Evolutionary conservation across 2,888 invertebrate genomes (phyloP).

Genomic region (Ditylenchus weischeri): DNA sequence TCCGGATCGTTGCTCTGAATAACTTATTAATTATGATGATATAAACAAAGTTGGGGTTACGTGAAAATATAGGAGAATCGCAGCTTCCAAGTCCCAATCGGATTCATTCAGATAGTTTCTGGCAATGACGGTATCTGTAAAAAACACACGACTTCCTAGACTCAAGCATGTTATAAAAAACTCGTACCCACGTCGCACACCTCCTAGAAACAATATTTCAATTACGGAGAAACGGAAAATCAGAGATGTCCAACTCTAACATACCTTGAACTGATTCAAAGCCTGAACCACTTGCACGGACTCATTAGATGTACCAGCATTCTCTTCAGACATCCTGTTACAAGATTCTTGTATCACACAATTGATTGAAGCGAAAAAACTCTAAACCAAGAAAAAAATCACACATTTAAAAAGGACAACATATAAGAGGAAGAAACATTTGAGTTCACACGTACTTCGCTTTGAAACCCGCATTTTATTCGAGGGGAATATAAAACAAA

Average conservation of each 20-base stretch:
- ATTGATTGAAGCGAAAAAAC: neutral
- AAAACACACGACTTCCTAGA: too few relatives aligned
- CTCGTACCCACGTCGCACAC: constrained; percentile 27
- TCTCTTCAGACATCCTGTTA: neutral
- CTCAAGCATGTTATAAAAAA: too few relatives aligned
- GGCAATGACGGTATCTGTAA: constrained; percentile 24
- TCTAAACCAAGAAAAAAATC: neutral
- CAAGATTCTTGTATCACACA: neutral
- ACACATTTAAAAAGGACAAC: neutral
- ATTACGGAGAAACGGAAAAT: neutral
- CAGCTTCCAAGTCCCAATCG: constrained; percentile 31
- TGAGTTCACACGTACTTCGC: too few relatives aligned
- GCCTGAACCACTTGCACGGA: neutral
- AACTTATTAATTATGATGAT: neutral
- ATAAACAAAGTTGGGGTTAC: constrained; percentile 14
- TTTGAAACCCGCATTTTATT: too few relatives aligned
- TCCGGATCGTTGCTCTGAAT: constrained; percentile 23
- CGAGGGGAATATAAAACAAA: too few relatives aligned
- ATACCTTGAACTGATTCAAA: constrained; percentile 9
- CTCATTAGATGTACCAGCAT: constrained; percentile 14
- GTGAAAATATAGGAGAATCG: constrained; percentile 28
- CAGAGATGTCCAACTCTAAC: neutral
- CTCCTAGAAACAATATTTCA: constrained; percentile 21
- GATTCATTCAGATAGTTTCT: constrained; percentile 17
- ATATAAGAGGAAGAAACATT: constrained; percentile 3